These are phyloP conservation scores for Sus scrofa DNA, from an alignment of 2,113 vertebrate genomes.

Conservation along the genomic window DNA sequence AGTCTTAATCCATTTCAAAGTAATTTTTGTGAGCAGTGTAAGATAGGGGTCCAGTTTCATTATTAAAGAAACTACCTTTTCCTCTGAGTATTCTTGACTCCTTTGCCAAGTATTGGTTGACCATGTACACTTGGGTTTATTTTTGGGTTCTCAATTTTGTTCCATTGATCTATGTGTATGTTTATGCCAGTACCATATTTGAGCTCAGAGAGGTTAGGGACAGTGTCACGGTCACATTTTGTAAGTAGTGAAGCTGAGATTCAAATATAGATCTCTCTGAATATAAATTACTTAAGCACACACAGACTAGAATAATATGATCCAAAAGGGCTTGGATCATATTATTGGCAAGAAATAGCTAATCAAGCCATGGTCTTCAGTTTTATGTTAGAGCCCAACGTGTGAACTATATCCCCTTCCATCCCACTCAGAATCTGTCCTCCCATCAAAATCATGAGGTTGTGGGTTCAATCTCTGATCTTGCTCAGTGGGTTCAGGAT, in stretches of 20 bases:
- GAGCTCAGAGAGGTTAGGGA: not conserved
- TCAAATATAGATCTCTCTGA: not conserved
- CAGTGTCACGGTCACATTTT: not conserved
- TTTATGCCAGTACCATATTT: not conserved
- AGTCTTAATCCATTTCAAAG: not conserved
- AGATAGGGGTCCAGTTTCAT: not conserved
- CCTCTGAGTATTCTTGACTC: not conserved
- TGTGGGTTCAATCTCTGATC: too few species aligned
- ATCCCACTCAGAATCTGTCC: too few species aligned
- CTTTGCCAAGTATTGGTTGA: not conserved
- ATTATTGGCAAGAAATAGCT: too few species aligned
- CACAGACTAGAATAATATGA: not conserved
- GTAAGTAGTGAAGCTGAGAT: not conserved
- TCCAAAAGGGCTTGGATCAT: too few species aligned
- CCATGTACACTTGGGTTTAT: not conserved
- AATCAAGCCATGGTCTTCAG: too few species aligned
- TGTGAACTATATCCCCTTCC: too few species aligned
- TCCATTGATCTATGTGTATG: not conserved
- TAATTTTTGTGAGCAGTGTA: not conserved
- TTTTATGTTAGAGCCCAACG: too few species aligned
- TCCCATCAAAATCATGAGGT: too few species aligned
- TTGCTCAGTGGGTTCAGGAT: too few species aligned
- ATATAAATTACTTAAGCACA: not conserved
- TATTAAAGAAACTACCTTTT: not conserved
- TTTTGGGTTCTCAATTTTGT: not conserved